A percentile compares a stretch with the other conserved stretches of the same genome.
Evolutionary conservation across 2,797 vertebrate species (phyloP).

Genomic region (Chromobotia macracanthus): DNA sequence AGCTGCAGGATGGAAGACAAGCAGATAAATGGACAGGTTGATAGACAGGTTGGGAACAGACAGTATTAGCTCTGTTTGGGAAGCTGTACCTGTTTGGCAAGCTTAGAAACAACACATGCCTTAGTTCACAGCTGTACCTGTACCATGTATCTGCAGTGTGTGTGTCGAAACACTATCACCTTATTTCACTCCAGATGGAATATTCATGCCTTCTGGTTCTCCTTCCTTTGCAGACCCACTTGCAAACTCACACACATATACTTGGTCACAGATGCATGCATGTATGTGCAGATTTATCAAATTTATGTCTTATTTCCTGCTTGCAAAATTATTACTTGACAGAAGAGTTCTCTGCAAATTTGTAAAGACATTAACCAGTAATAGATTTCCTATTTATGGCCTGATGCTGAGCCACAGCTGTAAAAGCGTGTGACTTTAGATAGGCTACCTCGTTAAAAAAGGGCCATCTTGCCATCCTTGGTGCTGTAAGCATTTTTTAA

Average conservation of each 20-base stretch:
- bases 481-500: not conserved
- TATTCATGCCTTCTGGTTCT: conserved; percentile 25
- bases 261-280: not conserved
- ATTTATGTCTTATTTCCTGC: not conserved
- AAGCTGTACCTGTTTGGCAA: not conserved
- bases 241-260: conserved; percentile 10
- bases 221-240: conserved; percentile 22
- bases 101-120: not conserved
- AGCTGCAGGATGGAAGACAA: conserved; percentile 10
- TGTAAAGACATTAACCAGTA: not conserved
- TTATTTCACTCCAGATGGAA: conserved; percentile 38
- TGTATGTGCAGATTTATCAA: conserved; percentile 2
- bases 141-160: not conserved
- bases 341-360: not conserved
- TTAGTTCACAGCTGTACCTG: conserved; percentile 10
- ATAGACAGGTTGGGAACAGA: conserved; percentile 8
- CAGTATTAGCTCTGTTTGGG: not conserved
- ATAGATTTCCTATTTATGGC: conserved; percentile 5
- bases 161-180: not conserved
- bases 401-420: not conserved
- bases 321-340: conserved; percentile 7
- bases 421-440: not conserved
- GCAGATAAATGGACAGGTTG: not conserved
- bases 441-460: conserved; percentile 1
- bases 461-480: not conserved